phyloP scores from a whole-genome alignment of 2,888 invertebrate genomes.

The Lasioglossum vierecki region DNA sequence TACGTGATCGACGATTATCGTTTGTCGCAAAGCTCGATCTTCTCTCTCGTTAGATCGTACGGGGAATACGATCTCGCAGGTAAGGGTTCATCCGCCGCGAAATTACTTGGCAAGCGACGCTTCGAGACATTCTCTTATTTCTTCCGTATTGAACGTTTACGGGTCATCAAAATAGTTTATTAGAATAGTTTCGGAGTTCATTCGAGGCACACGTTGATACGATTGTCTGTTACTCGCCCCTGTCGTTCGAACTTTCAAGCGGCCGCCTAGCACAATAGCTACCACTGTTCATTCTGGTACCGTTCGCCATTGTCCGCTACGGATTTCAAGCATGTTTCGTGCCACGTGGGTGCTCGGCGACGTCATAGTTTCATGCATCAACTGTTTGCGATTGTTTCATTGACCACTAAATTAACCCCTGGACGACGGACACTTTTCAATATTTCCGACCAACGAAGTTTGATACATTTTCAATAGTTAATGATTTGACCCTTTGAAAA shows the following conservation, averaged over 20 bases:
- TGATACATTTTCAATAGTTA: not conserved
- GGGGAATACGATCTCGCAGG: slow-evolving; percentile 21
- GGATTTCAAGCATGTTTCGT: not conserved
- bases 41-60: not conserved
- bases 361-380: not conserved
- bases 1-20: slow-evolving; percentile 46
- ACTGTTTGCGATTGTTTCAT: not conserved
- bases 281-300: not conserved
- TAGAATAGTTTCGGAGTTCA: slow-evolving; percentile 43
- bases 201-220: slow-evolving; percentile 51
- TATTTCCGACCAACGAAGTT: not conserved
- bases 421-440: not conserved
- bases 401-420: not conserved
- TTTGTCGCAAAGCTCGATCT: slow-evolving; percentile 21
- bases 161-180: slow-evolving; percentile 7
- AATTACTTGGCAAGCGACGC: not conserved
- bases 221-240: slow-evolving; percentile 48
- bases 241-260: slow-evolving; percentile 51
- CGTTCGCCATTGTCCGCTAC: not conserved
- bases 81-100: not conserved
- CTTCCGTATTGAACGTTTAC: not conserved
- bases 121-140: slow-evolving; percentile 8
- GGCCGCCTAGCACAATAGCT: not conserved
- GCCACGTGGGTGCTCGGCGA: not conserved
- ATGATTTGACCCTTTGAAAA: too few species aligned